These are phyloP conservation scores for Passer montanus DNA, from an alignment of 2,113 vertebrate species.

Conservation along the genomic window DNA sequence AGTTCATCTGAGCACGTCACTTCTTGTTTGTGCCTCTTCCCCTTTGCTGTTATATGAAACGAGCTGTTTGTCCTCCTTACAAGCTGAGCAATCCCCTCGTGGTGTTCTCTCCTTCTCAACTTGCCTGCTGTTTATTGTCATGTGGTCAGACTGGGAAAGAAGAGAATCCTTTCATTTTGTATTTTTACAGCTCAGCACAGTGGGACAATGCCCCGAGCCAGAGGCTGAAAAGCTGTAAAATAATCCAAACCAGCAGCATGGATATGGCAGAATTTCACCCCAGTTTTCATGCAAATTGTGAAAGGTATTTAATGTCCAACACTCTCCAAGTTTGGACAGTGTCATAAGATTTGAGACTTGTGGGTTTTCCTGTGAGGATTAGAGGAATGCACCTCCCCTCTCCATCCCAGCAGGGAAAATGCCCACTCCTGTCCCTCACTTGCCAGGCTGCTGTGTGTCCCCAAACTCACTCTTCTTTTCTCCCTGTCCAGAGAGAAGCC, in stretches of 20 bases:
- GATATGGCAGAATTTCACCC: not conserved
- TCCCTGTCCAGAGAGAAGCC: not conserved
- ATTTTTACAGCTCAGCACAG: not conserved
- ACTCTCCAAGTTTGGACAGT: not conserved
- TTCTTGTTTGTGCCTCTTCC: not conserved
- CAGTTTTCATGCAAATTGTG: not conserved
- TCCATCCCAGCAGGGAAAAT: not conserved
- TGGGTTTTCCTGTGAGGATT: not conserved
- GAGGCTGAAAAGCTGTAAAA: not conserved
- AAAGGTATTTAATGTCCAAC: not conserved
- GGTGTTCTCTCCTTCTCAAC: not conserved
- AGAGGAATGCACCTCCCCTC: rapidly evolving
- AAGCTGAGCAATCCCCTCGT: rapidly evolving
- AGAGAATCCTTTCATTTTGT: not conserved
- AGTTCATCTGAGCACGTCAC: not conserved
- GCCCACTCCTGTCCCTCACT: not conserved
- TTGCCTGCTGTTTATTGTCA: not conserved
- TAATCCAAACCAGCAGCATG: not conserved
- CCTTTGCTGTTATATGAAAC: not conserved
- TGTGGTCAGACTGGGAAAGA: not conserved
- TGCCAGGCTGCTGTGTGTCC: not conserved
- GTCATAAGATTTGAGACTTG: not conserved
- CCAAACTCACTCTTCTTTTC: not conserved
- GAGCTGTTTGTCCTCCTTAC: not conserved
- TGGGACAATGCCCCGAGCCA: not conserved